Evolutionary conservation across 2,888 invertebrate genomes (phyloP).

Genomic region (Phalera bucephala): DNA sequence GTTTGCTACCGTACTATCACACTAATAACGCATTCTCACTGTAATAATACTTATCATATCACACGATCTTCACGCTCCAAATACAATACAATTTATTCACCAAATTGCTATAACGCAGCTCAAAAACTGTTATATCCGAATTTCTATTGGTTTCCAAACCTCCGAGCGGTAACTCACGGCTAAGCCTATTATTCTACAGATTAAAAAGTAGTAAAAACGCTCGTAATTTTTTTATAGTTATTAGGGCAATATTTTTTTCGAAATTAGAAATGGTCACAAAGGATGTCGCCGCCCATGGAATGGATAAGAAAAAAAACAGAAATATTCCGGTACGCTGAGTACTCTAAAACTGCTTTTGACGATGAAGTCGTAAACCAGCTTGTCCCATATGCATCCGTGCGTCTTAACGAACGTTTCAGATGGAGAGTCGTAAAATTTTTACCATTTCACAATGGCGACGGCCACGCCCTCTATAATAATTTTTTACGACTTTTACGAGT

Average conservation of each 20-base stretch:
- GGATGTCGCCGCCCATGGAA: slow-evolving; percentile 55
- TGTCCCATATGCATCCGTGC: slow-evolving; percentile 49
- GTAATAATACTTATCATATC: background rate
- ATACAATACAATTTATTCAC: slow-evolving; percentile 14
- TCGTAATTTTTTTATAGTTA: slow-evolving; percentile 73
- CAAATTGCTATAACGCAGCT: slow-evolving; percentile 20
- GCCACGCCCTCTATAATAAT: slow-evolving; percentile 44
- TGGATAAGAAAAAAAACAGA: slow-evolving; percentile 48
- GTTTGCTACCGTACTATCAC: background rate
- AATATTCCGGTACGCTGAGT: slow-evolving; percentile 55
- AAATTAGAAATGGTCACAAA: slow-evolving; percentile 69
- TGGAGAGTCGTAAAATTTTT: slow-evolving; percentile 57
- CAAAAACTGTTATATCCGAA: slow-evolving; percentile 26
- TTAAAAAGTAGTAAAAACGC: slow-evolving; percentile 77
- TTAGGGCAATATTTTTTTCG: slow-evolving; percentile 63
- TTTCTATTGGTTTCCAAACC: slow-evolving; percentile 31
- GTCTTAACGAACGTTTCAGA: slow-evolving; percentile 59
- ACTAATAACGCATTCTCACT: background rate
- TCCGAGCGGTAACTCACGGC: slow-evolving; percentile 54
- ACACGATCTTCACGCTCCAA: slow-evolving; percentile 22
- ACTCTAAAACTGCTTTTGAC: slow-evolving; percentile 53
- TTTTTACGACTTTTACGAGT: slow-evolving; percentile 61
- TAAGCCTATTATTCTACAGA: slow-evolving; percentile 60
- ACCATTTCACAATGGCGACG: slow-evolving; percentile 42
- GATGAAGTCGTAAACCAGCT: slow-evolving; percentile 69